Conservation (phyloP, 2,888 invertebrate genomes). For the Blastobasis adustella region DNA sequence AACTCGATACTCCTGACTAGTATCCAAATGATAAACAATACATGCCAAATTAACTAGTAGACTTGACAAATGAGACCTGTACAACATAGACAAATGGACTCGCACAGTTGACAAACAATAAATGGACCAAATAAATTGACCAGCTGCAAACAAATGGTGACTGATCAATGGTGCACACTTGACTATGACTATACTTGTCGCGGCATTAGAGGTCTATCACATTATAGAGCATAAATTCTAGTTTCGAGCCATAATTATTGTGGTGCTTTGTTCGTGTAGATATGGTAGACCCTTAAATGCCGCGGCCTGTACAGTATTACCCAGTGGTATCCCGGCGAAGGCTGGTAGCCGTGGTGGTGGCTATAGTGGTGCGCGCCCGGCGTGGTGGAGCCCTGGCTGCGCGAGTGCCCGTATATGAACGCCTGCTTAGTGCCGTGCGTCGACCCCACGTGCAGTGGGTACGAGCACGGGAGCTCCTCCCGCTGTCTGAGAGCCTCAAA, state of each 20-base stretch:
- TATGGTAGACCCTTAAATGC: slow-evolving; percentile 14
- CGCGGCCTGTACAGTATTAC: slow-evolving; percentile 74
- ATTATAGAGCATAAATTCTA: too few relatives aligned
- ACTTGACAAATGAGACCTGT: slow-evolving; percentile 32
- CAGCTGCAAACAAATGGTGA: slow-evolving; percentile 33
- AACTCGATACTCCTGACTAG: not conserved
- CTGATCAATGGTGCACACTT: slow-evolving; percentile 38
- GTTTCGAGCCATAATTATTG: too few relatives aligned
- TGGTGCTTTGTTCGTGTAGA: too few relatives aligned
- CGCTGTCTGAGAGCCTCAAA: slow-evolving; percentile 94
- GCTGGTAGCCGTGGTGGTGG: slow-evolving; percentile 81
- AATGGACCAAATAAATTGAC: slow-evolving; percentile 16
- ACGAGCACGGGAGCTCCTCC: slow-evolving; percentile 93
- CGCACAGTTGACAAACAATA: slow-evolving; percentile 37
- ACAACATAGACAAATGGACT: slow-evolving; percentile 39
- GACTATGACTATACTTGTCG: slow-evolving; percentile 34
- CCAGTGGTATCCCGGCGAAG: slow-evolving; percentile 84
- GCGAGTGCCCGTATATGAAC: slow-evolving; percentile 76
- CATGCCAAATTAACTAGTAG: slow-evolving; percentile 49
- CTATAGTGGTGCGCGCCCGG: slow-evolving; percentile 78
- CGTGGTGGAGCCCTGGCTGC: slow-evolving; percentile 77
- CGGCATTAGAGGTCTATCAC: too few relatives aligned
- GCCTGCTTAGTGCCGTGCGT: slow-evolving; percentile 77
- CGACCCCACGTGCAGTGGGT: slow-evolving; percentile 89
- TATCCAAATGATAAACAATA: slow-evolving; percentile 15